Evolutionary conservation across 2,113 vertebrate species (phyloP).

Genomic region (Centrocercus urophasianus): DNA sequence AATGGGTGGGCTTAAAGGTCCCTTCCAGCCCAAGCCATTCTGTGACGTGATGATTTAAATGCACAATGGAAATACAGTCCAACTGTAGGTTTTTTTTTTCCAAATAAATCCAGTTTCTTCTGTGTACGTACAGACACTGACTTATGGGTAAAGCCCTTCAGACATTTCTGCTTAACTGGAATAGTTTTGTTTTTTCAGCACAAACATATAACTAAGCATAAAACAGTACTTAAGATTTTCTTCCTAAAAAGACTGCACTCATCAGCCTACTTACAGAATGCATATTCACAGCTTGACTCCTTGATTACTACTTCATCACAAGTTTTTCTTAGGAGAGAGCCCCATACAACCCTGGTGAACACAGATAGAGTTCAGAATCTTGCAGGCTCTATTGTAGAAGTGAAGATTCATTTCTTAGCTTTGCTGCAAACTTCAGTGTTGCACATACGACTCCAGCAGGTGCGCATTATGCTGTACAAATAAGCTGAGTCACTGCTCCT

Average conservation of each 20-base stretch:
- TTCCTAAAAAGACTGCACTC: neutral
- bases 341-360: neutral
- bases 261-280: neutral
- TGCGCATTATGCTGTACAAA: neutral
- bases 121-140: neutral
- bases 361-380: neutral
- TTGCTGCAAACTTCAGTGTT: neutral
- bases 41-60: neutral
- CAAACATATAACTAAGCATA: neutral
- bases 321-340: neutral
- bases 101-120: neutral
- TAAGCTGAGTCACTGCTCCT: slow-evolving; percentile 34
- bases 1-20: too few species aligned
- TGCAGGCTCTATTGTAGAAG: neutral
- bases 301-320: neutral
- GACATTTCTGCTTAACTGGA: neutral
- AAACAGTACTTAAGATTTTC: neutral
- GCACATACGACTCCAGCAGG: neutral
- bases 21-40: too few species aligned
- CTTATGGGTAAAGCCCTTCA: neutral
- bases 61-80: neutral
- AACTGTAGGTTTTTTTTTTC: neutral
- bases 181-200: neutral
- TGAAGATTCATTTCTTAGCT: neutral
- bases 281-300: neutral